Evolutionary conservation across 2,888 invertebrate genomes (phyloP).

Genomic region (Drosophila tanythrix): DNA sequence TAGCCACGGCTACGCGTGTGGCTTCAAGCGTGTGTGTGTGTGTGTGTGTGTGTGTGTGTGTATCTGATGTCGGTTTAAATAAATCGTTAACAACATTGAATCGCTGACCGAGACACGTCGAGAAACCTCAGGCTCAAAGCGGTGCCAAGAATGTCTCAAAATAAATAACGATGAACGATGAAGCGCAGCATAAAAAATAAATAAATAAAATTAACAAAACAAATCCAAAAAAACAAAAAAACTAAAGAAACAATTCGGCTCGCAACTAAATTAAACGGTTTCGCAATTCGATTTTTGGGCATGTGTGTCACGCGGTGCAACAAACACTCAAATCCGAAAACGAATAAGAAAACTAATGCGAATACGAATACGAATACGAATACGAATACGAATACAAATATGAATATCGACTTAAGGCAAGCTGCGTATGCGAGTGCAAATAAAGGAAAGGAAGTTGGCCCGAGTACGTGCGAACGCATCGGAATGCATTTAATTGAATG

Average conservation of each 20-base stretch:
- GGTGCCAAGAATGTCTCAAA: conserved; percentile 65
- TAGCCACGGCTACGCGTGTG: conserved; percentile 62
- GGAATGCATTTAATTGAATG: conserved; percentile 73
- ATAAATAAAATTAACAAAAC: conserved; percentile 15
- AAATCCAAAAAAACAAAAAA: conserved; percentile 18
- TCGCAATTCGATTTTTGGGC: conserved; percentile 69
- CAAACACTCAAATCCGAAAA: conserved; percentile 24
- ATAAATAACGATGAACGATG: conserved; percentile 39
- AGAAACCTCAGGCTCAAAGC: conserved; percentile 34
- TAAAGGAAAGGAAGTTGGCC: conserved; percentile 56
- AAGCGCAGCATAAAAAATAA: conserved; percentile 27
- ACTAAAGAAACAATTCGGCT: conserved; percentile 37
- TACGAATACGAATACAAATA: neutral
- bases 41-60: conserved; percentile 9
- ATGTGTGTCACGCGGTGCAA: conserved; percentile 67
- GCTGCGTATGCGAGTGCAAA: conserved; percentile 23
- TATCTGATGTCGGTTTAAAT: conserved; percentile 57
- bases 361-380: neutral
- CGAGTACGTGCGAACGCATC: conserved; percentile 60
- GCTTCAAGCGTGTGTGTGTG: conserved; percentile 24
- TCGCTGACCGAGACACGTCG: conserved; percentile 49
- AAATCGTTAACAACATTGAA: conserved; percentile 62
- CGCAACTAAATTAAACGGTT: conserved; percentile 70
- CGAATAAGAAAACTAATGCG: conserved; percentile 8
- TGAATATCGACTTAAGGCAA: conserved; percentile 33